These are phyloP conservation scores for Athene cunicularia DNA, from an alignment of 2,113 vertebrate species.

Conservation along the genomic window DNA sequence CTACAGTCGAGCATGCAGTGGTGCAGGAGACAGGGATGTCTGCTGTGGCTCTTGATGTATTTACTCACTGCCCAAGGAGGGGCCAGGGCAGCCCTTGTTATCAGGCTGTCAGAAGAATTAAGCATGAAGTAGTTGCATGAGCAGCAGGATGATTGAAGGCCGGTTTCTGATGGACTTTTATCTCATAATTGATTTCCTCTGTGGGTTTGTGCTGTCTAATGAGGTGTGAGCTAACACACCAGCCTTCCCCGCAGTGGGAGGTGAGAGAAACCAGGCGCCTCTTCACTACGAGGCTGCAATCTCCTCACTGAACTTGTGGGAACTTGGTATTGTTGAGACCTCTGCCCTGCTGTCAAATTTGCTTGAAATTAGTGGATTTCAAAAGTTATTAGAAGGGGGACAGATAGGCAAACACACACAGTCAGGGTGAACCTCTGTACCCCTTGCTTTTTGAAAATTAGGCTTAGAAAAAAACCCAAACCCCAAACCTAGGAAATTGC, in stretches of 20 bases:
- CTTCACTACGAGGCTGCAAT: not conserved
- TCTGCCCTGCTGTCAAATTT: constrained; percentile 56
- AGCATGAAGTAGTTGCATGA: not conserved
- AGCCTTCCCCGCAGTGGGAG: constrained; percentile 46
- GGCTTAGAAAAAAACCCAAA: not conserved
- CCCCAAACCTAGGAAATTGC: not conserved
- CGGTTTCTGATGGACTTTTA: constrained; percentile 54
- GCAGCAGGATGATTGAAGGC: constrained; percentile 57
- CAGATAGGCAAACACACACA: not conserved
- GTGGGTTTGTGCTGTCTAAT: constrained; percentile 66
- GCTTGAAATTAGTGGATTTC: constrained; percentile 36
- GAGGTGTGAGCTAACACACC: constrained; percentile 54
- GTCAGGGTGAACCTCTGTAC: constrained; percentile 28
- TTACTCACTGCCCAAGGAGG: not conserved
- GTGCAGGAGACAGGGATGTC: not conserved
- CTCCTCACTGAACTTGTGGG: not conserved
- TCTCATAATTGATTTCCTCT: constrained; percentile 66
- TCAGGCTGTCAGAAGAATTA: constrained; percentile 40
- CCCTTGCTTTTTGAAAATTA: constrained; percentile 14
- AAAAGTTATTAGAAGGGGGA: not conserved
- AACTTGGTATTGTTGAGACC: constrained; percentile 12
- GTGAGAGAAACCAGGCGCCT: constrained; percentile 47
- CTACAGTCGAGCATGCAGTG: accelerated
- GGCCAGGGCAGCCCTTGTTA: not conserved
- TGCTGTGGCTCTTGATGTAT: not conserved